phyloP scores from a whole-genome alignment of 2,797 vertebrate genomes.

The Poecile montanus region DNA sequence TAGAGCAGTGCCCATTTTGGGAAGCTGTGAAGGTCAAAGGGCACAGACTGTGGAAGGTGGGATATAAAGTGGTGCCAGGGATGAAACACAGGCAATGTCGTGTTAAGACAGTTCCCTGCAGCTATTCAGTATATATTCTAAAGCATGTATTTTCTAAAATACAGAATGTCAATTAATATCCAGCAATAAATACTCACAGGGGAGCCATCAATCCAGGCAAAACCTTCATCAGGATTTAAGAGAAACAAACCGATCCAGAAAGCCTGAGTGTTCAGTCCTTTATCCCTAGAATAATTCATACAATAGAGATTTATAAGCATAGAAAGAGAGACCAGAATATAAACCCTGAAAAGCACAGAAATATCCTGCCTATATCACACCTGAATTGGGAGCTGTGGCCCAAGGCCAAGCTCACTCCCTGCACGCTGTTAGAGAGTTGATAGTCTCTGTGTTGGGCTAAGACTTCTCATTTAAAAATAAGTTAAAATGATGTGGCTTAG shows the following conservation, averaged over 20 bases:
- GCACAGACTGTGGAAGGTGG: fast-evolving
- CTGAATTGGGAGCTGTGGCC: background rate
- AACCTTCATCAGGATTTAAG: constrained; percentile 80
- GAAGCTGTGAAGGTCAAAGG: background rate
- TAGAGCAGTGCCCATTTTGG: background rate
- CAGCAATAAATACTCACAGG: constrained; percentile 78
- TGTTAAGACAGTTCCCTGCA: background rate
- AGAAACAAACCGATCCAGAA: constrained; percentile 87
- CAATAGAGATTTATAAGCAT: background rate
- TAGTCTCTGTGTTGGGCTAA: background rate
- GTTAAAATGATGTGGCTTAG: background rate
- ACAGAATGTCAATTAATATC: background rate
- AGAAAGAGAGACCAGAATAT: background rate
- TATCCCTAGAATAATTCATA: constrained; percentile 35
- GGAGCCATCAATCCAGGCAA: constrained; percentile 86
- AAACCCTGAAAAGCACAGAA: background rate
- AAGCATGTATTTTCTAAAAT: background rate
- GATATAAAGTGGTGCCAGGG: background rate
- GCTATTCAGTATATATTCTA: background rate
- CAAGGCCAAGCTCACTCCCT: background rate
- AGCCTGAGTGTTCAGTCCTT: constrained; percentile 60
- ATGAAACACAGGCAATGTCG: background rate
- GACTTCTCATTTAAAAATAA: background rate
- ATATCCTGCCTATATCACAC: background rate
- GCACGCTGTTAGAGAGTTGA: background rate